These are phyloP conservation scores for Drosophila ezoana DNA, from an alignment of 2,888 invertebrate species.

Conservation along the genomic window DNA sequence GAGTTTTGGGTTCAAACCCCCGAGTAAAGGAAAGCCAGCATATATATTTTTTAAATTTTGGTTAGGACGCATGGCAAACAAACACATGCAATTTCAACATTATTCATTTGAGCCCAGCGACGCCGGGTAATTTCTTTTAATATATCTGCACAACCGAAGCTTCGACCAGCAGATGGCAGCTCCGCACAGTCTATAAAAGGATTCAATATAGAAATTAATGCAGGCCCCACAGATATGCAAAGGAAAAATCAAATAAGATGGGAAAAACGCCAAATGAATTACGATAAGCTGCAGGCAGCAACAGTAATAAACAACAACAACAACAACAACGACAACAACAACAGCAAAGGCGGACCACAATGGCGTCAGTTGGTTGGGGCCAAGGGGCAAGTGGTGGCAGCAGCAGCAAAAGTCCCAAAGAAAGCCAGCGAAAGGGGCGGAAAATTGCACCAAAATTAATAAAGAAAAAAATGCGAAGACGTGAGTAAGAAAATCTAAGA, in stretches of 20 bases:
- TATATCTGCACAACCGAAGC: not conserved
- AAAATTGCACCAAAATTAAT: slow-evolving; percentile 77
- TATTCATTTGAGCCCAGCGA: too few species aligned
- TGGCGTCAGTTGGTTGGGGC: slow-evolving; percentile 36
- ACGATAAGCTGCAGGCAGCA: slow-evolving; percentile 73
- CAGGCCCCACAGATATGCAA: slow-evolving; percentile 43
- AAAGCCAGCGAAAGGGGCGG: slow-evolving; percentile 63
- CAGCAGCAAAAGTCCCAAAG: slow-evolving; percentile 5
- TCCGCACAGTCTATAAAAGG: slow-evolving; percentile 54
- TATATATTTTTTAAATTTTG: too few species aligned
- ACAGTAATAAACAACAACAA: slow-evolving; percentile 52
- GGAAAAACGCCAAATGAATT: slow-evolving; percentile 68
- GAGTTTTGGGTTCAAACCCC: too few species aligned
- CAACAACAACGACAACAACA: slow-evolving; percentile 2
- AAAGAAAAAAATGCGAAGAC: slow-evolving; percentile 51
- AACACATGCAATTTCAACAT: too few species aligned
- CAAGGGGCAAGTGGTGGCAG: slow-evolving; percentile 4
- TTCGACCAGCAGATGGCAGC: slow-evolving; percentile 22
- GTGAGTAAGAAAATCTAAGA: slow-evolving; percentile 55
- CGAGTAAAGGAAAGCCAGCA: too few species aligned
- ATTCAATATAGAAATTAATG: slow-evolving; percentile 76
- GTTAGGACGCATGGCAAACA: too few species aligned
- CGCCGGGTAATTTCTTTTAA: too few species aligned
- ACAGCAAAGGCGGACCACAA: slow-evolving; percentile 31
- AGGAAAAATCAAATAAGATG: slow-evolving; percentile 9